These are phyloP conservation scores for Ceryle rudis DNA, from an alignment of 2,797 vertebrate species.

Conservation along the genomic window DNA sequence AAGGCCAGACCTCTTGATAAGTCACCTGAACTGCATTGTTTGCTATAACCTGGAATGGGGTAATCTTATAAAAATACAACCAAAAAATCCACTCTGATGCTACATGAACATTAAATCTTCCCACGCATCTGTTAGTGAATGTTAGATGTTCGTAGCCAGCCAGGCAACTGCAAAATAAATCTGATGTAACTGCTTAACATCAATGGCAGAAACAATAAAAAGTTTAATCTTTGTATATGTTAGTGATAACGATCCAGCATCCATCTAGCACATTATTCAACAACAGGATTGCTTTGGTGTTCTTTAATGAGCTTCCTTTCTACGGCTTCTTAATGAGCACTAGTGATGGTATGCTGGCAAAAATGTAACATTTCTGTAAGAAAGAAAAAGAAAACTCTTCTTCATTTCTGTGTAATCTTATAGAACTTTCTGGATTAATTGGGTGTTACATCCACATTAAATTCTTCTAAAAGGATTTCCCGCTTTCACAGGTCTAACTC, in stretches of 20 bases:
- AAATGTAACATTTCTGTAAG: not conserved
- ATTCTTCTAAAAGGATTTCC: not conserved
- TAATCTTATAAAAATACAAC: not conserved
- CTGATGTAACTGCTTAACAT: not conserved
- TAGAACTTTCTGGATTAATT: not conserved
- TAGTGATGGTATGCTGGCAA: not conserved
- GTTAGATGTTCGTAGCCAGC: accelerated
- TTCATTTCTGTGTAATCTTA: not conserved
- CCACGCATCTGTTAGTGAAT: not conserved
- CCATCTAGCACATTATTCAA: not conserved
- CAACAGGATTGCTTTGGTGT: not conserved
- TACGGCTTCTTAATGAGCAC: not conserved
- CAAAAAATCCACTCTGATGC: not conserved
- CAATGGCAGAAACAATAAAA: not conserved
- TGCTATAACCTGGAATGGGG: not conserved
- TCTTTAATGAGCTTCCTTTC: not conserved
- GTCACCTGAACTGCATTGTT: not conserved
- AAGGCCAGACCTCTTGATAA: not conserved
- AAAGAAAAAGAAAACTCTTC: not conserved
- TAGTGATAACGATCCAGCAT: not conserved
- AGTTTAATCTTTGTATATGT: not conserved
- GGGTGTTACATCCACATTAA: not conserved
- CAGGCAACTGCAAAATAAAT: not conserved
- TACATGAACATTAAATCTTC: not conserved
- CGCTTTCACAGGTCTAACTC: not conserved